phyloP scores from a whole-genome alignment of 2,888 invertebrate genomes.

The Tenthredo notha region DNA sequence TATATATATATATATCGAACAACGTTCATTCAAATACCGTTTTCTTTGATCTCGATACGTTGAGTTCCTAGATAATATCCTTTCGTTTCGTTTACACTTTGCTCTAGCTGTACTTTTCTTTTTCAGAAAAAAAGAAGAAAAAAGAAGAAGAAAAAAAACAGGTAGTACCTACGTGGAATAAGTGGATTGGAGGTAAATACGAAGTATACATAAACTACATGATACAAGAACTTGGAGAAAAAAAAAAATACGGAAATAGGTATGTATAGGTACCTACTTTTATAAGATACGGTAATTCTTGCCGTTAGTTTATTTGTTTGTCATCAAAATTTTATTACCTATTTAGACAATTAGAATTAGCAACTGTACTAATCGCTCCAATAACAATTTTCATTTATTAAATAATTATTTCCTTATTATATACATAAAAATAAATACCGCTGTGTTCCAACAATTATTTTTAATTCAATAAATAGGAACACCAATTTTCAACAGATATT shows the following conservation, averaged over 20 bases:
- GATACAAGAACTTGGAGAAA: slow-evolving; percentile 4
- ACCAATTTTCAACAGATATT: neutral
- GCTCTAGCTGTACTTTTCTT: slow-evolving; percentile 13
- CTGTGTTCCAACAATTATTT: neutral
- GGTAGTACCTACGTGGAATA: neutral
- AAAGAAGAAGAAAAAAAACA: neutral
- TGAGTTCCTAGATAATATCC: slow-evolving; percentile 17
- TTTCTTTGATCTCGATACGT: slow-evolving; percentile 44
- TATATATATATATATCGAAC: neutral
- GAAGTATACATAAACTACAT: neutral
- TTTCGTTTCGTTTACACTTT: slow-evolving; percentile 10
- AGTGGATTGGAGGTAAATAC: neutral
- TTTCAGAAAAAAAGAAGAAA: neutral
- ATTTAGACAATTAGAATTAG: neutral
- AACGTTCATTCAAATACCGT: slow-evolving; percentile 10
- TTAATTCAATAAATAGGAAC: neutral
- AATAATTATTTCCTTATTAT: slow-evolving; percentile 28
- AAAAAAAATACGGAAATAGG: slow-evolving; percentile 2
- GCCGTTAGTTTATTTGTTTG: neutral
- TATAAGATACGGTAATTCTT: neutral
- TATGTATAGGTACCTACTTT: neutral
- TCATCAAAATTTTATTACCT: slow-evolving; percentile 6
- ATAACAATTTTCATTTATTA: neutral
- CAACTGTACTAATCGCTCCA: neutral
- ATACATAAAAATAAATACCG: neutral